These are phyloP conservation scores for Brachypalpus laphriformis DNA, from an alignment of 2,888 invertebrate species.

Conservation along the genomic window DNA sequence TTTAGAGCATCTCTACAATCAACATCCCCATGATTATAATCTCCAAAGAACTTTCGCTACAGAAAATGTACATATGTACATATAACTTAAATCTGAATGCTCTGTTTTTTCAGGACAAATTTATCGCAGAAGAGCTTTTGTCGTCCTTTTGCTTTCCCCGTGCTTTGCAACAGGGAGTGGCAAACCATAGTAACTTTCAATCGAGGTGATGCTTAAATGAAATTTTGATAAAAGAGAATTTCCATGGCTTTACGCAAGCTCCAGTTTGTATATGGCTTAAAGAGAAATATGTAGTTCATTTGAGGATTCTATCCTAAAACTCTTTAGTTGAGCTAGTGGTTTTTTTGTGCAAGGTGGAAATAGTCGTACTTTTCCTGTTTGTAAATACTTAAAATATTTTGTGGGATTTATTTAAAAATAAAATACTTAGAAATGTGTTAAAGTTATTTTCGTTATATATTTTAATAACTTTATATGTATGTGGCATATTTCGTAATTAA, in stretches of 20 bases:
- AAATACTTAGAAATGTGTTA: background rate
- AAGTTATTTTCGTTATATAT: slow-evolving; percentile 20
- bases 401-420: slow-evolving; percentile 35
- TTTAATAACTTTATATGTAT: slow-evolving; percentile 17
- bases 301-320: slow-evolving; percentile 54
- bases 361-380: slow-evolving; percentile 67
- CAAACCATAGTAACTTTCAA: slow-evolving; percentile 49
- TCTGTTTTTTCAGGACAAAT: slow-evolving; percentile 39
- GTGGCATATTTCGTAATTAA: slow-evolving; percentile 27
- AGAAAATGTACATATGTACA: no score
- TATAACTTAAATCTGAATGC: slow-evolving; percentile 29
- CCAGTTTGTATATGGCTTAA: slow-evolving; percentile 60
- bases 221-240: slow-evolving; percentile 39
- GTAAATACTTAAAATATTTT: slow-evolving; percentile 58
- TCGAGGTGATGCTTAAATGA: slow-evolving; percentile 30
- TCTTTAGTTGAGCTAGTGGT: slow-evolving; percentile 65
- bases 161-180: slow-evolving; percentile 71
- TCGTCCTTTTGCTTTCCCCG: slow-evolving; percentile 2
- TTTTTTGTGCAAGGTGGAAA: slow-evolving; percentile 69
- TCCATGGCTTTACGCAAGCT: slow-evolving; percentile 58
- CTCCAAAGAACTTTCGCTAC: slow-evolving; percentile 37
- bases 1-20: slow-evolving; percentile 52
- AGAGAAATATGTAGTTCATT: slow-evolving; percentile 65
- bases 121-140: slow-evolving; percentile 54
- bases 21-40: slow-evolving; percentile 47